A percentile compares a stretch with the other conserved stretches of the same genome.
These are phyloP conservation scores for Diabrotica undecimpunctata DNA, from an alignment of 1,140 invertebrate species.

Conservation along the genomic window DNA sequence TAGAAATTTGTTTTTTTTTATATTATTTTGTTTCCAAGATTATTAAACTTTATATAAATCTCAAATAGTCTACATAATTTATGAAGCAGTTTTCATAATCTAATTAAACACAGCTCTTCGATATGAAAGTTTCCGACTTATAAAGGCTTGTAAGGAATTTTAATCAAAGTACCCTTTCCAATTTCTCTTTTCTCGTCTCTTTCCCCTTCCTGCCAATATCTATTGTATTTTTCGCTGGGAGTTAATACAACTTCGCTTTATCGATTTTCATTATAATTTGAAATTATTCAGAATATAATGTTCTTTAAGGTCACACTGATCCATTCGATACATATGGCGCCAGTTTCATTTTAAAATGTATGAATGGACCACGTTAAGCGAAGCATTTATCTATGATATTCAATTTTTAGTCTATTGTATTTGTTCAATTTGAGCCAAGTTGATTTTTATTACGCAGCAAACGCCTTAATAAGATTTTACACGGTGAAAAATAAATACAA, in stretches of 20 bases:
- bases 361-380: too few relatives aligned
- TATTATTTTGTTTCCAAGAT: too few relatives aligned
- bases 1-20: too few relatives aligned
- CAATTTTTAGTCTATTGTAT: too few relatives aligned
- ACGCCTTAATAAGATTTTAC: too few relatives aligned
- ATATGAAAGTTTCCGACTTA: background rate
- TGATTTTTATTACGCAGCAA: too few relatives aligned
- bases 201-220: background rate
- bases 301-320: background rate
- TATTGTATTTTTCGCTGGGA: constrained; percentile 2
- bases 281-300: constrained; percentile 1
- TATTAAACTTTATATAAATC: too few relatives aligned
- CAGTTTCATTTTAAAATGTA: background rate
- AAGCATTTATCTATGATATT: too few relatives aligned
- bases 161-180: constrained; percentile 2
- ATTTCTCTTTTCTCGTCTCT: background rate
- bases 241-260: background rate
- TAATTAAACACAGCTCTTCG: background rate
- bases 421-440: too few relatives aligned
- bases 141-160: constrained; percentile 2
- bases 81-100: background rate
- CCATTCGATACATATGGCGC: background rate
- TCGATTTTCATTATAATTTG: constrained; percentile 1
- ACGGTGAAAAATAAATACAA: too few relatives aligned
- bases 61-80: too few relatives aligned